Percentiles rank a stretch among this genome's conserved stretches.
These are phyloP conservation scores for Terrapene triunguis DNA, from an alignment of 2,113 vertebrate genomes.

Conservation along the genomic window DNA sequence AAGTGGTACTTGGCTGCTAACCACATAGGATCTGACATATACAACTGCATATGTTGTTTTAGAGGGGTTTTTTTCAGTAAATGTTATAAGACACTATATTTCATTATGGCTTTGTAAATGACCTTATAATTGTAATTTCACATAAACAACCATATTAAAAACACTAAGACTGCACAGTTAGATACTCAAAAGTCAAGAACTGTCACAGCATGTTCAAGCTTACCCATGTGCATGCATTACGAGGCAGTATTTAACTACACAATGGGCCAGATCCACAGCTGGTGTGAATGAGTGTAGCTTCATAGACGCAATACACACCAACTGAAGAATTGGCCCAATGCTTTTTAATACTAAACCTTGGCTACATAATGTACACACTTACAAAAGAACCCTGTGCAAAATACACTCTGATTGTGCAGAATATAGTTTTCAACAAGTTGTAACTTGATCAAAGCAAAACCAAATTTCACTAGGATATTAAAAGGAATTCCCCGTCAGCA, in stretches of 20 bases:
- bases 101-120: neutral
- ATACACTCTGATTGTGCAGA: neutral
- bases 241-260: accelerated
- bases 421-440: neutral
- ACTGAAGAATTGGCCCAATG: neutral
- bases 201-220: neutral
- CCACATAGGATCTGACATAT: neutral
- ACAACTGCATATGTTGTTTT: neutral
- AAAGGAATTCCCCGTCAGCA: neutral
- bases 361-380: accelerated
- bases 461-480: neutral
- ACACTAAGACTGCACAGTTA: neutral
- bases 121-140: neutral
- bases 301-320: constrained; percentile 8
- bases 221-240: neutral
- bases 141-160: constrained; percentile 14
- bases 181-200: neutral
- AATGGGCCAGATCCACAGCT: constrained; percentile 14
- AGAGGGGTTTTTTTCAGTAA: neutral
- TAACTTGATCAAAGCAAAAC: neutral
- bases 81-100: neutral
- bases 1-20: neutral
- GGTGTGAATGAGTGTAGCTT: neutral
- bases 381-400: accelerated
- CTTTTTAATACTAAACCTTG: neutral